Percentiles rank a stretch among this genome's conserved stretches.
Evolutionary conservation across 1,140 invertebrate species (phyloP).

Genomic region (Lepidurus arcticus): DNA sequence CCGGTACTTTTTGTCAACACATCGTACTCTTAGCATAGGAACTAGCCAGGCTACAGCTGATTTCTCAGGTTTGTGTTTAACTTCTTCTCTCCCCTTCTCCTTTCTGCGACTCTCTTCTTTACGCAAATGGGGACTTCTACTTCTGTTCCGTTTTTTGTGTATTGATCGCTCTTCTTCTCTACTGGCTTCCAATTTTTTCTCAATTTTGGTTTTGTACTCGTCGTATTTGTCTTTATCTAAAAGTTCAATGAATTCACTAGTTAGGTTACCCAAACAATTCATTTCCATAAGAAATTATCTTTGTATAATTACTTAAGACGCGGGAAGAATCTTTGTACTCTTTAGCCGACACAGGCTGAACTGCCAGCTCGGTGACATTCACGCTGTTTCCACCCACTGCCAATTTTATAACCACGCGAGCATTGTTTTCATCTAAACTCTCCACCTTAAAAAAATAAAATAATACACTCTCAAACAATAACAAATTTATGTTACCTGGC

Average conservation of each 20-base stretch:
- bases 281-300: neutral
- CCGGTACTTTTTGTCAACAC: conserved; percentile 45
- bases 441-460: conserved; percentile 55
- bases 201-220: conserved; percentile 33
- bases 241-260: neutral
- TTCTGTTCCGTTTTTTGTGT: conserved; percentile 24
- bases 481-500: conserved; percentile 51
- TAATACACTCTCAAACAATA: conserved; percentile 30
- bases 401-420: conserved; percentile 71
- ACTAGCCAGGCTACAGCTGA: conserved; percentile 41
- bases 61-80: neutral
- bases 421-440: conserved; percentile 78
- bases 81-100: conserved; percentile 26
- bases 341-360: conserved; percentile 65
- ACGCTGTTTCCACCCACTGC: conserved; percentile 61
- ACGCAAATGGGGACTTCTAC: conserved; percentile 24
- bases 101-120: conserved; percentile 31
- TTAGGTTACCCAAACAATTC: neutral
- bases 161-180: conserved; percentile 19
- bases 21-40: conserved; percentile 44
- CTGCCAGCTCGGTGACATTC: conserved; percentile 67
- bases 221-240: conserved; percentile 35
- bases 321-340: conserved; percentile 75
- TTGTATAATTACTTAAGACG: conserved; percentile 59
- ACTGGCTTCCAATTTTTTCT: conserved; percentile 33